Percentiles rank a stretch among this genome's conserved stretches.
phyloP scores from a whole-genome alignment of 2,113 vertebrate genomes.

The Eolophus roseicapilla region DNA sequence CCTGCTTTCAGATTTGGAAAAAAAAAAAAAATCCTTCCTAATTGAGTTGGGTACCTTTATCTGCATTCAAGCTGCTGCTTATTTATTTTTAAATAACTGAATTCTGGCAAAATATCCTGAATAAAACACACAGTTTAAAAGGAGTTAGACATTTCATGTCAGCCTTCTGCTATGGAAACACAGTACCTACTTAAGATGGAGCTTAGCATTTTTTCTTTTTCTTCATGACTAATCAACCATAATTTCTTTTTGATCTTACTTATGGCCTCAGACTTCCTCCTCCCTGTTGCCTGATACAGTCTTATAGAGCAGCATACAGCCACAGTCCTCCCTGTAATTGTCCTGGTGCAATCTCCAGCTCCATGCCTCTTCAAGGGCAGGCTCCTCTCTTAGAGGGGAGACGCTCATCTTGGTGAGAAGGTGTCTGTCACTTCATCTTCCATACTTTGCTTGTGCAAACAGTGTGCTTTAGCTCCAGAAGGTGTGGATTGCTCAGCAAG shows the following conservation, averaged over 20 bases:
- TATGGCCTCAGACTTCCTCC: background rate
- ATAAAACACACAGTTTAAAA: background rate
- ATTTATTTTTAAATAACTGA: conserved; percentile 46
- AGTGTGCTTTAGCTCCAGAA: background rate
- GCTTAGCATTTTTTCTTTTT: background rate
- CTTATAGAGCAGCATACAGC: background rate
- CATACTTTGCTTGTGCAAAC: background rate
- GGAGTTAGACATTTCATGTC: background rate
- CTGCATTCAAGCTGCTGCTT: conserved; percentile 36
- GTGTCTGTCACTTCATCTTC: background rate
- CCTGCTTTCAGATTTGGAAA: conserved; percentile 10
- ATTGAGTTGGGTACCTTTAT: conserved; percentile 56
- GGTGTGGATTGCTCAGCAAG: background rate
- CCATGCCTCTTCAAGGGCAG: background rate
- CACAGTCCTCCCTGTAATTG: background rate
- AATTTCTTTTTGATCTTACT: background rate
- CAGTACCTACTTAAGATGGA: background rate
- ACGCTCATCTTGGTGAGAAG: background rate
- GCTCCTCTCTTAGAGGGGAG: background rate
- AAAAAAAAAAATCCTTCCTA: conserved; percentile 15
- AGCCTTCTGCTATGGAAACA: background rate
- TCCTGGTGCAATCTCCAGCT: background rate
- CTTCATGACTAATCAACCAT: background rate
- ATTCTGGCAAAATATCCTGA: background rate
- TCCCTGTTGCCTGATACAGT: background rate